phyloP scores from a whole-genome alignment of 2,888 invertebrate species.

The Cantharis nigra region DNA sequence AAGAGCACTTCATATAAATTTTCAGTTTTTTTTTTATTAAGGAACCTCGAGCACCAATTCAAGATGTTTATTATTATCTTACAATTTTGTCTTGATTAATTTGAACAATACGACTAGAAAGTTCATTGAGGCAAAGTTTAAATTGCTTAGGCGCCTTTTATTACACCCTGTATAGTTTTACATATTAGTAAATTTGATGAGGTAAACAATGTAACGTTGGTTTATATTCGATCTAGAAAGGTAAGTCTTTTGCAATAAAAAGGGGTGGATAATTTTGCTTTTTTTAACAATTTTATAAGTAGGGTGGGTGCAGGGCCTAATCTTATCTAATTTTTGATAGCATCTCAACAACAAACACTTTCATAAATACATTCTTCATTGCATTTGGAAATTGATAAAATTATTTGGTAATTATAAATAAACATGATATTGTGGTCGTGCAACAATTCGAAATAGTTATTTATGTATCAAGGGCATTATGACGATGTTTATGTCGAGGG shows the following conservation, averaged over 20 bases:
- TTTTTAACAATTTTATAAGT: background rate
- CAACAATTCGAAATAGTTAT: background rate
- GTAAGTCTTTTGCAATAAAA: background rate
- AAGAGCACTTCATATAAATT: background rate
- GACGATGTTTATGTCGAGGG: too few relatives aligned
- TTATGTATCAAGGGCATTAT: too few relatives aligned
- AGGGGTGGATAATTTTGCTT: background rate
- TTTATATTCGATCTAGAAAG: background rate
- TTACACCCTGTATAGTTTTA: conserved; percentile 2
- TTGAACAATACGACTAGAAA: background rate
- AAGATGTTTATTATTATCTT: background rate
- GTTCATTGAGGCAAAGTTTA: background rate
- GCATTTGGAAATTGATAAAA: background rate
- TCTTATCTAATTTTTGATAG: background rate
- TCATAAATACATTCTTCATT: background rate
- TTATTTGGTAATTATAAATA: background rate
- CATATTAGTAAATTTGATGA: background rate
- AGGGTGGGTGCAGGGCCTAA: background rate
- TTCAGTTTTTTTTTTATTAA: background rate
- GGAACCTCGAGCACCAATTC: background rate
- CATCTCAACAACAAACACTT: background rate
- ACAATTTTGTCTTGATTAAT: background rate
- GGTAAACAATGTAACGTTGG: background rate
- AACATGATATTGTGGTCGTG: background rate
- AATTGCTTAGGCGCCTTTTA: background rate